phyloP scores from a whole-genome alignment of 1,140 invertebrate species.

The Drosophila fuyamai region DNA sequence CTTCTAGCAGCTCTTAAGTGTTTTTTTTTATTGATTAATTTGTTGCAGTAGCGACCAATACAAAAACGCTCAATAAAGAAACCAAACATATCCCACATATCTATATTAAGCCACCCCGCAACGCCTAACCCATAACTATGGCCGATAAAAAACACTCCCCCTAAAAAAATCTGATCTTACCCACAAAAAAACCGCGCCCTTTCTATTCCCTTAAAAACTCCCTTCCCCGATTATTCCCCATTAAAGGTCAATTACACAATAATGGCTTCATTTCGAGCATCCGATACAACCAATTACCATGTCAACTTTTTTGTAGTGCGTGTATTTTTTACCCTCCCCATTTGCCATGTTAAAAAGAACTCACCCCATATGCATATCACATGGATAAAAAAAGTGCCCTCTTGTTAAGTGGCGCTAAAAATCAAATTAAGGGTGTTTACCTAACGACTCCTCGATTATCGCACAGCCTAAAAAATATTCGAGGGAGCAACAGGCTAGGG shows the following conservation, averaged over 20 bases:
- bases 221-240: conserved; percentile 4
- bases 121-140: neutral
- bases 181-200: conserved; percentile 27
- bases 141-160: neutral
- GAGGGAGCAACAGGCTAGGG: conserved; percentile 42
- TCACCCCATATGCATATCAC: conserved; percentile 55
- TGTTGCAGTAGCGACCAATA: too few species aligned
- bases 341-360: conserved; percentile 43
- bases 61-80: neutral
- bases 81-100: neutral
- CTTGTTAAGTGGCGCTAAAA: conserved; percentile 75
- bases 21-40: too few species aligned
- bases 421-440: conserved; percentile 76
- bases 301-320: conserved; percentile 42
- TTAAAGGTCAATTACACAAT: conserved; percentile 66
- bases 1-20: too few species aligned
- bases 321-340: conserved; percentile 43
- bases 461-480: conserved; percentile 60
- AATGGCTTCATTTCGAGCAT: conserved; percentile 25
- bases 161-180: conserved; percentile 32
- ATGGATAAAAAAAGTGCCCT: conserved; percentile 50
- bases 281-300: conserved; percentile 67
- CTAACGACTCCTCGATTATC: conserved; percentile 73
- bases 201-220: conserved; percentile 22
- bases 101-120: neutral